Percentiles rank a stretch among this genome's conserved stretches.
Evolutionary conservation across 2,888 invertebrate species (phyloP).

Genomic region (Drosophila barbarae): DNA sequence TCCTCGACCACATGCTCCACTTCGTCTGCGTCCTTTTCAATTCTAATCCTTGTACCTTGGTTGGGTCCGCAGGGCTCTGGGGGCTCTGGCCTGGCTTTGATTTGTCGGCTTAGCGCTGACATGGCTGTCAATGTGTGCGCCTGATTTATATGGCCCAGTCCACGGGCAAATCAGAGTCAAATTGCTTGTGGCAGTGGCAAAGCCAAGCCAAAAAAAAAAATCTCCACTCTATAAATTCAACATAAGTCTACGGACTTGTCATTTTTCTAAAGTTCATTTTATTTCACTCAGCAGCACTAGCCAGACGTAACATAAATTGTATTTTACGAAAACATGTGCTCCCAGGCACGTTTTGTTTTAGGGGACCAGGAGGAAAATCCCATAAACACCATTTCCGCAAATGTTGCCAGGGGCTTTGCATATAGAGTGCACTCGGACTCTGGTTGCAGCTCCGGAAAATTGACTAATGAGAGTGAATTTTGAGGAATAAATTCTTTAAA

Average conservation of each 20-base stretch:
- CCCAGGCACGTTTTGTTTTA: conserved; percentile 17
- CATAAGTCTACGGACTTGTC: not conserved
- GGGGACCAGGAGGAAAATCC: conserved; percentile 7
- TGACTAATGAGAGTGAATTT: not conserved
- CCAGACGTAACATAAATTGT: conserved; percentile 7
- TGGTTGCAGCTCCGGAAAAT: not conserved
- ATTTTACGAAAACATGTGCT: conserved; percentile 10
- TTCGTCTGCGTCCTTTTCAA: conserved; percentile 50
- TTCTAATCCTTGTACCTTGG: conserved; percentile 51
- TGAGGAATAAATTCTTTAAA: not conserved
- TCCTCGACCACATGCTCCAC: conserved; percentile 23
- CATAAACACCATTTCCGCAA: conserved; percentile 17
- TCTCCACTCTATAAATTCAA: conserved; percentile 18
- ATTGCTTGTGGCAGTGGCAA: conserved; percentile 17
- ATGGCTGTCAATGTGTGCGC: conserved; percentile 45
- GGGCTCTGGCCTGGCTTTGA: conserved; percentile 46
- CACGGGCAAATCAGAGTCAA: conserved; percentile 25
- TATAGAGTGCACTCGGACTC: conserved; percentile 6
- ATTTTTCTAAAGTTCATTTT: conserved; percentile 11
- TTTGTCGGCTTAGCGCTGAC: conserved; percentile 61
- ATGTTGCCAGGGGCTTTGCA: not conserved
- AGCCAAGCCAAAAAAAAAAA: not conserved
- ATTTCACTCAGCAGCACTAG: conserved; percentile 10
- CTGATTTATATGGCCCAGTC: conserved; percentile 53
- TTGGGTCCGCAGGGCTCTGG: conserved; percentile 15